A percentile compares a stretch with the other conserved stretches of the same genome.
These are phyloP conservation scores for Eumerus sabulonum DNA, from an alignment of 2,888 invertebrate species.

Conservation along the genomic window DNA sequence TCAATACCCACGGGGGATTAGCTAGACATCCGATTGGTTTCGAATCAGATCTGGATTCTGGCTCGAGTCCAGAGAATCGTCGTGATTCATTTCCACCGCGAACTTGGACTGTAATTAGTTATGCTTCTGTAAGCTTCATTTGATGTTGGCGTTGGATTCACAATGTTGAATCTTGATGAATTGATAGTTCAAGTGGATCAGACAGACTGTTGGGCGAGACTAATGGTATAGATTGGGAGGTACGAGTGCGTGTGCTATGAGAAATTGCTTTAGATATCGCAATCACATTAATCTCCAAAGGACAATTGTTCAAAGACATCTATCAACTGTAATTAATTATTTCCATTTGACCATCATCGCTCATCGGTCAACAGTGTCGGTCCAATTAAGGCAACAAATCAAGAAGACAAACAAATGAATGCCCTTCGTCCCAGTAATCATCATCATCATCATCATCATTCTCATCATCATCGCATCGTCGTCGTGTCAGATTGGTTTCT, in stretches of 20 bases:
- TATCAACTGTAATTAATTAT: conserved; percentile 48
- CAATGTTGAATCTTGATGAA: conserved; percentile 41
- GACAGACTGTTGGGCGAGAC: conserved; percentile 27
- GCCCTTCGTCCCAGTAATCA: conserved; percentile 31
- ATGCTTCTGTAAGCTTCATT: no score
- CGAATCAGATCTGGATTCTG: no score
- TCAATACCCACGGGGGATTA: no score
- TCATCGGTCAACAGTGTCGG: conserved; percentile 1
- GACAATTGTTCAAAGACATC: conserved; percentile 8
- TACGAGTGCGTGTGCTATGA: no score
- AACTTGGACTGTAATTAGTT: no score
- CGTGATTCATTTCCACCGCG: no score
- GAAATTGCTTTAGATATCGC: no score
- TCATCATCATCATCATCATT: conserved; percentile 15
- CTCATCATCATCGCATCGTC: conserved; percentile 12
- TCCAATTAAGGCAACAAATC: conserved; percentile 56
- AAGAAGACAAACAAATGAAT: conserved; percentile 47
- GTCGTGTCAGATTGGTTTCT: conserved; percentile 16
- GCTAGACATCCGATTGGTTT: no score
- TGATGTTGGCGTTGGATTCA: no score
- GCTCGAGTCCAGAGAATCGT: background rate
- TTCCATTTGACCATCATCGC: conserved; percentile 44
- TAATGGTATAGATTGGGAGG: conserved; percentile 2
- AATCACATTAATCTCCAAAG: no score
- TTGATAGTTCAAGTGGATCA: conserved; percentile 23